phyloP scores from a whole-genome alignment of 2,888 invertebrate genomes.

The Ichneumon xanthorius region DNA sequence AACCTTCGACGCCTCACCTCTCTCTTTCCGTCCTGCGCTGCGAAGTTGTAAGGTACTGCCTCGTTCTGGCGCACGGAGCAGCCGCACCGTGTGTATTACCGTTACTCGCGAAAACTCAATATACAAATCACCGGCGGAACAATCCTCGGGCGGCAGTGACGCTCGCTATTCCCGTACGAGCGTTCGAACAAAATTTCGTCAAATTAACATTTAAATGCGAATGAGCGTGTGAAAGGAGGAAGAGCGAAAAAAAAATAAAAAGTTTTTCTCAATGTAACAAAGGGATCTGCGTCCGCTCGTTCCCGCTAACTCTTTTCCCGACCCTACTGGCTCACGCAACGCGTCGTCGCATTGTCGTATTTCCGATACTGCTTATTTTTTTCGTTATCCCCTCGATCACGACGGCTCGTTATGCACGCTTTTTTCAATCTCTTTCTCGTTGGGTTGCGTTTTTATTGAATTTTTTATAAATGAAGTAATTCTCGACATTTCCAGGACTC shows the following conservation, averaged over 20 bases:
- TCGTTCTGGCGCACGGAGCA: slow-evolving; percentile 31
- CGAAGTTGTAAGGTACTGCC: slow-evolving; percentile 1
- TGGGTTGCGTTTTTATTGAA: background rate
- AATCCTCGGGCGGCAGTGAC: slow-evolving; percentile 4
- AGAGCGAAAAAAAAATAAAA: slow-evolving; percentile 6
- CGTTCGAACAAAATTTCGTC: background rate
- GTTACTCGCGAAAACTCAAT: slow-evolving; percentile 37
- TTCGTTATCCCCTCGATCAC: background rate
- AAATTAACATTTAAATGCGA: background rate
- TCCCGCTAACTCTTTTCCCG: slow-evolving; percentile 36
- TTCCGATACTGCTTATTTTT: background rate
- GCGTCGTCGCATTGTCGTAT: slow-evolving; percentile 17
- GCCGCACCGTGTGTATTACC: slow-evolving; percentile 22
- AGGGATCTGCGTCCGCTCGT: slow-evolving; percentile 45
- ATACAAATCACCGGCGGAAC: slow-evolving; percentile 7
- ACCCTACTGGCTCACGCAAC: slow-evolving; percentile 26
- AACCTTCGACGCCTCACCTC: slow-evolving; percentile 55
- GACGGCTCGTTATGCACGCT: background rate
- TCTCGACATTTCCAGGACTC: background rate
- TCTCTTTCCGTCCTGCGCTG: slow-evolving; percentile 56
- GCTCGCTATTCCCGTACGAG: background rate
- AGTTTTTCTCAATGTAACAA: slow-evolving; percentile 24
- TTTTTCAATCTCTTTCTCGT: background rate
- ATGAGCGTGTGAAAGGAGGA: too few relatives aligned
- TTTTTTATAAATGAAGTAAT: background rate